Evolutionary conservation across 2,888 invertebrate species (phyloP), one percentile per base, ranked within the genome.

Genomic region (Philopedon plagiatum): DNA sequence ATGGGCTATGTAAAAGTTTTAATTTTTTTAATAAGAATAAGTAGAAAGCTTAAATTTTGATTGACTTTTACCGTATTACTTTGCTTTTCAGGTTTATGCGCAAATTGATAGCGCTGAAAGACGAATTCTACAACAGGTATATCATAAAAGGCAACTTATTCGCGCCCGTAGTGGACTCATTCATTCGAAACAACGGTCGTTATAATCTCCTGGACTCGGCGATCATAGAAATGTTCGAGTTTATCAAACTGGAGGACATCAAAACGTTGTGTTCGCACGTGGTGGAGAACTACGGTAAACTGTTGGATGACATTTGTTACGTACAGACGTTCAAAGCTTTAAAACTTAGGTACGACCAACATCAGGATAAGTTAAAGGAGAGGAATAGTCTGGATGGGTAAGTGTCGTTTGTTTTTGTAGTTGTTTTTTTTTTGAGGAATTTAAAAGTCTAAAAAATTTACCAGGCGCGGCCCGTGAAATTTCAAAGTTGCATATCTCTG

Each of bases 191-290:
- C 88, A 98, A 98, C 85, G 96, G 96, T 82, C 92, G 98, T 82
- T 99, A 99, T 87, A 99, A 99, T 88, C 91, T 99, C 80, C 89
- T 99, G 80, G 99, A 99, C 87, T 99, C 99, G 26, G 99, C 99
- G 77, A 96, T 99, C 85, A 90, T 99, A 85, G 99, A 99, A 88
- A 91, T 99, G 90, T 99, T 99, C 88, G 99, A 99, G 88, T 99
- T 96, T 87, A 97, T 99, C 78, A 96, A 95, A 89, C 87, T 94
- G 86, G 96, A 96, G 87, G 96, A 96, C 85, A 94, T 96, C 73
- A 96, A 95, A 86, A 92, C 93, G 44, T 88, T 96, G 79, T 95
- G 94, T 88, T 92, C 94, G 72, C 96, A 99, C 86, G 94, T 99
- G 78, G 96, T 98, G 78, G 98, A 99, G 87, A 96, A 94, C 86